Conservation (phyloP, 2,113 vertebrate species). For the Ophiodon elongatus region DNA sequence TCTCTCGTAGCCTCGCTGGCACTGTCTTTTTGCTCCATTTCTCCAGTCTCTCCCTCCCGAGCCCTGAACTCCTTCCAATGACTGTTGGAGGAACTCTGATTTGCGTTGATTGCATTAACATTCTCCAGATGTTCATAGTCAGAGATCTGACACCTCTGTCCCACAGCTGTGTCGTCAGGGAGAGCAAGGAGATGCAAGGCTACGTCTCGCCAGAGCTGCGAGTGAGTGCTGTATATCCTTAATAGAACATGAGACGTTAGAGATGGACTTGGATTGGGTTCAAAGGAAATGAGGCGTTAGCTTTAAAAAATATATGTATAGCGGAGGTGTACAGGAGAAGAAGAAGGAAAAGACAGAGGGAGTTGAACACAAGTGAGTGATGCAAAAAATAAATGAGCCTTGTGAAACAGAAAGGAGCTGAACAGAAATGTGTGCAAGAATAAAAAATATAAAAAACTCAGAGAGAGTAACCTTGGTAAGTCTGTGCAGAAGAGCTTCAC, state of each 20-base stretch:
- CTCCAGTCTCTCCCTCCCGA: slow-evolving; percentile 34
- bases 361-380: slow-evolving; percentile 26
- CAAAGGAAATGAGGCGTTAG: slow-evolving; percentile 68
- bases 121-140: slow-evolving; percentile 77
- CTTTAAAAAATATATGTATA: slow-evolving; percentile 53
- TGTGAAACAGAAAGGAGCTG: slow-evolving; percentile 1
- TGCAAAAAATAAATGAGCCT: slow-evolving; percentile 31
- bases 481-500: slow-evolving; percentile 11
- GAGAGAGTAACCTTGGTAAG: slow-evolving; percentile 9
- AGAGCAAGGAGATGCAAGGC: slow-evolving; percentile 25
- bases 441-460: slow-evolving; percentile 4
- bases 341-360: slow-evolving; percentile 27
- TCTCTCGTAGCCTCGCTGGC: slow-evolving; percentile 10
- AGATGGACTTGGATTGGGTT: slow-evolving; percentile 57
- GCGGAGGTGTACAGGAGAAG: slow-evolving; percentile 28
- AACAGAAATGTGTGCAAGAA: slow-evolving; percentile 15
- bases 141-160: slow-evolving; percentile 69
- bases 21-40: slow-evolving; percentile 38
- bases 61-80: slow-evolving; percentile 61
- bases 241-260: not conserved
- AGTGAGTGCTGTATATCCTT: slow-evolving; percentile 38
- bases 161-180: slow-evolving; percentile 48
- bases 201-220: slow-evolving; percentile 28
- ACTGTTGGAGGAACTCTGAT: slow-evolving; percentile 68
- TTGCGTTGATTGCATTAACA: slow-evolving; percentile 74